Percentiles rank a stretch among this genome's conserved stretches.
Conservation (phyloP, 2,797 vertebrate genomes). For the Rhynchotus rufescens region DNA sequence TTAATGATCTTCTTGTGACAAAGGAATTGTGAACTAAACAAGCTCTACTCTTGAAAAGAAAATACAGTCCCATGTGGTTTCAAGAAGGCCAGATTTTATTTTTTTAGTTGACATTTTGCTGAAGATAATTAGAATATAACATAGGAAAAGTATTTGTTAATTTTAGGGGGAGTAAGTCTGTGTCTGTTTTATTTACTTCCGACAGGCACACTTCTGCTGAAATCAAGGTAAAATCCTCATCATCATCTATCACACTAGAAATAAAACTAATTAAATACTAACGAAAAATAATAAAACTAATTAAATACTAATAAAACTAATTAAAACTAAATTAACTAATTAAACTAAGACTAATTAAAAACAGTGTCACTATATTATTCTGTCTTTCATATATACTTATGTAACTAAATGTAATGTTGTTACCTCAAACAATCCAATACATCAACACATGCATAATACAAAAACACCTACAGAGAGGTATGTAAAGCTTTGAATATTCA, state of each 20-base stretch:
- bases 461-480: background rate
- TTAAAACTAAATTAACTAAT: too few relatives aligned
- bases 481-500: background rate
- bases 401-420: background rate
- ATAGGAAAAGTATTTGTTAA: background rate
- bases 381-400: background rate
- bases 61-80: background rate
- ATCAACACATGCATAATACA: background rate
- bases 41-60: background rate
- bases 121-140: background rate
- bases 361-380: background rate
- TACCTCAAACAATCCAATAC: background rate
- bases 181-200: background rate
- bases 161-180: background rate
- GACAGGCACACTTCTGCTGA: background rate
- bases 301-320: background rate
- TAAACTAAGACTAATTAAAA: background rate
- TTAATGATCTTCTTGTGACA: background rate
- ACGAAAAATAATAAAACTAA: background rate
- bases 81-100: background rate
- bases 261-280: background rate
- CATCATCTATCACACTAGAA: background rate
- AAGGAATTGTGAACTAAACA: background rate
- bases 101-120: slow-evolving; percentile 9
- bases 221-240: background rate